Conservation (phyloP, 2,888 invertebrate species). For the Coremacera marginata region DNA sequence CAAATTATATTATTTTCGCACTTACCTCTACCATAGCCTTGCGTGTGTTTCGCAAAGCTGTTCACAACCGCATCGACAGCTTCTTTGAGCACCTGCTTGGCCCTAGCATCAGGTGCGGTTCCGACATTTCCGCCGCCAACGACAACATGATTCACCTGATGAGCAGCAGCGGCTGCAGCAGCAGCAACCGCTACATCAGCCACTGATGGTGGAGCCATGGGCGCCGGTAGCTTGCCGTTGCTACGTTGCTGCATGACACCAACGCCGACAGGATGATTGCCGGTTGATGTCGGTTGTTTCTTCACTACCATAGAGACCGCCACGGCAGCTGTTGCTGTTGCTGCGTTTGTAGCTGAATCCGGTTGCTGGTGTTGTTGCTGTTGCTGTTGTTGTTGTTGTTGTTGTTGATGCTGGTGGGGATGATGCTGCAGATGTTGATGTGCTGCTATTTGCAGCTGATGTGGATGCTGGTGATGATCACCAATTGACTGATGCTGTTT, state of each 20-base stretch:
- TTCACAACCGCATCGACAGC: slow-evolving; percentile 82
- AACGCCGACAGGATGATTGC: slow-evolving; percentile 47
- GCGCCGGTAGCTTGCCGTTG: slow-evolving; percentile 53
- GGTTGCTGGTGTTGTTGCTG: slow-evolving; percentile 30
- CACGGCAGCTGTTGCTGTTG: slow-evolving; percentile 41
- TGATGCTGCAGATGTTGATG: slow-evolving; percentile 27
- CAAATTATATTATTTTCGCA: slow-evolving; percentile 19
- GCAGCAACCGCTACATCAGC: slow-evolving; percentile 45
- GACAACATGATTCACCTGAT: slow-evolving; percentile 40
- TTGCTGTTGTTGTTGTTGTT: slow-evolving; percentile 28
- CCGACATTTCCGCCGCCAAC: slow-evolving; percentile 46
- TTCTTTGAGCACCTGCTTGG: slow-evolving; percentile 75
- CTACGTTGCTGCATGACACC: slow-evolving; percentile 42
- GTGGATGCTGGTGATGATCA: slow-evolving; percentile 23
- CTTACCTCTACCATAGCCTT: slow-evolving; percentile 78
- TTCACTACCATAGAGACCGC: slow-evolving; percentile 45
- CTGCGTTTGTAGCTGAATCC: slow-evolving; percentile 31
- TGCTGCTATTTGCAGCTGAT: slow-evolving; percentile 7
- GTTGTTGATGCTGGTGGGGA: slow-evolving; percentile 7
- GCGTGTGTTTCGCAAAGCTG: slow-evolving; percentile 80
- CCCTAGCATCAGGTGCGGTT: slow-evolving; percentile 71
- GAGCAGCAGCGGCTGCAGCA: slow-evolving; percentile 43
- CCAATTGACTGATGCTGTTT: slow-evolving; percentile 32
- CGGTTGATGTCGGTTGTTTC: slow-evolving; percentile 40
- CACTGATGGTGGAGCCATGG: slow-evolving; percentile 52